These are phyloP conservation scores for Cephonodes hylas DNA, from an alignment of 2,888 invertebrate species.

Conservation along the genomic window DNA sequence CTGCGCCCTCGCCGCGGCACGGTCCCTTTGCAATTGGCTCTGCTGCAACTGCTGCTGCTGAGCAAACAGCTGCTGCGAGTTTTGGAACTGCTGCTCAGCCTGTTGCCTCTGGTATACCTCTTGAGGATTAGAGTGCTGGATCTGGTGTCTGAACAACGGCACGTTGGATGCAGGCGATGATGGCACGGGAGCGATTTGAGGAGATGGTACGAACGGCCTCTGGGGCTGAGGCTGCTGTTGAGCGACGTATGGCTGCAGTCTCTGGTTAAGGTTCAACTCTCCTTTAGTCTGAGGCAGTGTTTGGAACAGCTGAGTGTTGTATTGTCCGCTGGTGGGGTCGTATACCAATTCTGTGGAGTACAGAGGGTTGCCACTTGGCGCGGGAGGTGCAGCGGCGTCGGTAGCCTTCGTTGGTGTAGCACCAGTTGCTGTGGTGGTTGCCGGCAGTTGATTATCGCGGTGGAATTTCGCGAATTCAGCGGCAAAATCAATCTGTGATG, in stretches of 20 bases:
- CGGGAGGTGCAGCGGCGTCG: constrained; percentile 47
- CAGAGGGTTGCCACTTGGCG: constrained; percentile 82
- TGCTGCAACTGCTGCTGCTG: constrained; percentile 86
- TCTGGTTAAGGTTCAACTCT: constrained; percentile 86
- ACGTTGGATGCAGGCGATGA: constrained; percentile 51
- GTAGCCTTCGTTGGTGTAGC: constrained; percentile 62
- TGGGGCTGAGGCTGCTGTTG: constrained; percentile 78
- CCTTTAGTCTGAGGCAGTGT: constrained; percentile 87
- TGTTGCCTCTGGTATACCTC: constrained; percentile 83
- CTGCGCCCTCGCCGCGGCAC: constrained; percentile 78
- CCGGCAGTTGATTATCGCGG: constrained; percentile 82
- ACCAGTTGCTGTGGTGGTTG: constrained; percentile 69
- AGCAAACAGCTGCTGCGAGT: constrained; percentile 84
- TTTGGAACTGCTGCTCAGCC: constrained; percentile 81
- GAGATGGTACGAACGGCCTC: constrained; percentile 80
- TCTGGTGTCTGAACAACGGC: constrained; percentile 76
- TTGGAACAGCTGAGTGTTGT: constrained; percentile 90
- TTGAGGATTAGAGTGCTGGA: constrained; percentile 68
- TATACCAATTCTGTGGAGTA: constrained; percentile 89
- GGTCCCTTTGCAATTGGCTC: constrained; percentile 82
- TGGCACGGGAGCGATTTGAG: constrained; percentile 76
- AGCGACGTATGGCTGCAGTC: constrained; percentile 87
- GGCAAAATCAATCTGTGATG: constrained; percentile 83
- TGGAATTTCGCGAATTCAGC: constrained; percentile 89
- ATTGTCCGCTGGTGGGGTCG: constrained; percentile 88